phyloP scores from a whole-genome alignment of 2,113 vertebrate genomes.

The Ptyas mucosa region DNA sequence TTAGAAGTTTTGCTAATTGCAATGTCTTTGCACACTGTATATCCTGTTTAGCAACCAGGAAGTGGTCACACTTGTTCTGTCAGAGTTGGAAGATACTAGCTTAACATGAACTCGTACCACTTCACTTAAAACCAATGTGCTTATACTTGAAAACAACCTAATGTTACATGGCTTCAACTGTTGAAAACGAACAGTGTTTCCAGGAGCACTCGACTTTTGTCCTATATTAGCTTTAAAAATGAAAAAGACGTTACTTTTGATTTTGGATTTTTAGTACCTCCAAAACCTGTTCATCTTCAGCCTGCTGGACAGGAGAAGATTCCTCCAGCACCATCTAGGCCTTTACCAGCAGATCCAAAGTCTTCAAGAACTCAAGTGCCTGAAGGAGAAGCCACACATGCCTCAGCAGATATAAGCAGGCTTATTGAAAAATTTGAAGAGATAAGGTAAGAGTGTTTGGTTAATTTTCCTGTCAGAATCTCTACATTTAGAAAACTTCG shows the following conservation, averaged over 20 bases:
- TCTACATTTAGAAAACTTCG: background rate
- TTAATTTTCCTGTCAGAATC: background rate
- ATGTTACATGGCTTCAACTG: background rate
- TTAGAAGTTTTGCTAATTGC: slow-evolving; percentile 22
- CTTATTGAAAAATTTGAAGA: slow-evolving; percentile 82
- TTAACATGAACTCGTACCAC: accelerated
- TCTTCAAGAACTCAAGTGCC: slow-evolving; percentile 43
- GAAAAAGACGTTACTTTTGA: slow-evolving; percentile 20
- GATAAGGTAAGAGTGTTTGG: slow-evolving; percentile 69
- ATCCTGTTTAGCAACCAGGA: slow-evolving; percentile 88
- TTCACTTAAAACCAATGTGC: background rate
- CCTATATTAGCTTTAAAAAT: slow-evolving; percentile 21
- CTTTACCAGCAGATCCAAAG: slow-evolving; percentile 75
- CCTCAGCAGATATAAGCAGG: slow-evolving; percentile 70
- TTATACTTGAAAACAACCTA: background rate
- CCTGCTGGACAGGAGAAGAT: slow-evolving; percentile 78
- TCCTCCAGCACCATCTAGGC: slow-evolving; percentile 76
- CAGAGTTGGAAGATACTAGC: background rate
- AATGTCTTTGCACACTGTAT: slow-evolving; percentile 44
- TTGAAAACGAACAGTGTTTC: background rate
- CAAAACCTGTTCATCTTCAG: slow-evolving; percentile 82
- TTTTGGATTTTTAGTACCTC: slow-evolving; percentile 74
- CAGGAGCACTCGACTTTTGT: background rate
- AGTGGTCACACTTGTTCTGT: slow-evolving; percentile 52
- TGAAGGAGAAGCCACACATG: slow-evolving; percentile 59